Evolutionary conservation across 2,113 vertebrate species (phyloP), one percentile per base, ranked within the genome.

Genomic region (Perca schrenkii): DNA sequence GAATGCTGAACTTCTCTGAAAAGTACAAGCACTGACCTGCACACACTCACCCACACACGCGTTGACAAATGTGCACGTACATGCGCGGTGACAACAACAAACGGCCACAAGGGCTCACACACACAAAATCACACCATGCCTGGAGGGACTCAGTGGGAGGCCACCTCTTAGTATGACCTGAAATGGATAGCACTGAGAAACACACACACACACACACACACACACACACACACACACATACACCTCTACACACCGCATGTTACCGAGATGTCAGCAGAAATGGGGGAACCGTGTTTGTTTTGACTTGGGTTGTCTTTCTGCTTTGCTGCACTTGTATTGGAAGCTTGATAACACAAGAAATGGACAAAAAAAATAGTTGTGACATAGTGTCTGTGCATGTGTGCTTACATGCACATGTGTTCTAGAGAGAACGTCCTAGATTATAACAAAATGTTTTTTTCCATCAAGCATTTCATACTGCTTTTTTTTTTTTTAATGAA

Each of bases 271-370:
- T 75, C 82, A 86, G 65, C 52, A 70, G 78, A 86, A 83, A 85
- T 86, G 84, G 75, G 56, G 67, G 50, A 89, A 70, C 49, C 4
- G 17, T 90, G 83, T 89, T 88, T 91, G 89, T 89, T 90, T 84
- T 92, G 90, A 88, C 86, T 82, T n/a, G 66, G 60, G 65, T 78
- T 68, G 80, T 91, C 70, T 79, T 65, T 90, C 86, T 74, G 84
- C 83, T 86, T 85, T 66, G 61, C 71, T 81, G 86, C 72, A 64
- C 66, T 70, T 63, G 4, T 54, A 22, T 70, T 85, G 57, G 50
- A 77, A 52, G 84, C 74, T 72, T 25, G 68, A 83, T 75, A 63
- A 77, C 13, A 43, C 57, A 74, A 65, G 70, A 78, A 89, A 89
- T 84, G 65, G 62, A 80, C 72, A 84, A 77, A 31, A 46, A 76